phyloP scores from a whole-genome alignment of 2,888 invertebrate genomes.

The Heliconius cydno region DNA sequence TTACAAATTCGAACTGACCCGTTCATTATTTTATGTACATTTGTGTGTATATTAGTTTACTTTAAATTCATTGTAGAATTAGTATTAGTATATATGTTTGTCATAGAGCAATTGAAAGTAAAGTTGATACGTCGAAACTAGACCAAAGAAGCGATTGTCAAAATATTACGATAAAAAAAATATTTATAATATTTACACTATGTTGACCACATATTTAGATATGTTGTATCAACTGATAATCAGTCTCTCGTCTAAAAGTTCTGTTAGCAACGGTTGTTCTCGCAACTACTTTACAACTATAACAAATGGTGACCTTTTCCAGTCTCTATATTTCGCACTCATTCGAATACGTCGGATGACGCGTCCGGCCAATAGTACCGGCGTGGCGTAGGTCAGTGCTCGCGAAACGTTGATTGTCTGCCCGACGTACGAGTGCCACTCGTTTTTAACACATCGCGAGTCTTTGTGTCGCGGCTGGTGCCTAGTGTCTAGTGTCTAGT shows the following conservation, averaged over 20 bases:
- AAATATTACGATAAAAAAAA: neutral
- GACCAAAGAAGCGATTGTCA: no score
- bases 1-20: neutral
- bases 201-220: neutral
- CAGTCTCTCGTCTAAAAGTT: neutral
- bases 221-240: neutral
- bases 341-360: conserved; percentile 59
- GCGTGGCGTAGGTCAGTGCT: conserved; percentile 77
- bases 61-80: neutral
- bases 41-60: neutral
- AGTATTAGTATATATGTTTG: no score
- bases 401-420: conserved; percentile 63
- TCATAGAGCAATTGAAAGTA: neutral
- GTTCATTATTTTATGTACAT: neutral
- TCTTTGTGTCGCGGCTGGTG: conserved; percentile 43
- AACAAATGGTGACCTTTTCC: conserved; percentile 49
- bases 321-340: conserved; percentile 44
- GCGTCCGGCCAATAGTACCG: conserved; percentile 59
- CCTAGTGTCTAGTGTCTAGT: no score
- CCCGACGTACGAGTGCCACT: conserved; percentile 45
- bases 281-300: neutral
- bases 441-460: conserved; percentile 44
- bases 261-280: neutral
- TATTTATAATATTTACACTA: neutral
- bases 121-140: no score